These are phyloP conservation scores for Nothobranchius furzeri DNA, from an alignment of 2,113 vertebrate species.

Conservation along the genomic window DNA sequence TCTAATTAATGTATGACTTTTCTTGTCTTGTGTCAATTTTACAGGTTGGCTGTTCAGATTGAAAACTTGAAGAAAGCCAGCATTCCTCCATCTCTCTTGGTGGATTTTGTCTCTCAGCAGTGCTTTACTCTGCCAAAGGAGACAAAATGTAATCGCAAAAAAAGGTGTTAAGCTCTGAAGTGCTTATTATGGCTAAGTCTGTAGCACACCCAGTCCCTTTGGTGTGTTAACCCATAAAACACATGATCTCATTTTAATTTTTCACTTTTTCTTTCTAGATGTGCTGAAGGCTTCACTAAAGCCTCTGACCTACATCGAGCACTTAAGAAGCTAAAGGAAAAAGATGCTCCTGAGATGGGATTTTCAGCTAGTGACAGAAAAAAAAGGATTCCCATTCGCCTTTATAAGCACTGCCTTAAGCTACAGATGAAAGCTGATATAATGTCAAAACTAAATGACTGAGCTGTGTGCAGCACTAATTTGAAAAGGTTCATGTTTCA, in stretches of 20 bases:
- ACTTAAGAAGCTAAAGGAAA: constrained; percentile 62
- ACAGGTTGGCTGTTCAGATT: constrained; percentile 77
- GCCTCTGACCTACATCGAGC: constrained; percentile 64
- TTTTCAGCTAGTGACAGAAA: constrained; percentile 47
- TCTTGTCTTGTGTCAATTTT: constrained; percentile 7
- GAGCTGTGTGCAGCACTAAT: constrained; percentile 32
- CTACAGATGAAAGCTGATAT: constrained; percentile 40
- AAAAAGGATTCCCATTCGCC: constrained; percentile 59
- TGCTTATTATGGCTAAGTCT: constrained; percentile 14
- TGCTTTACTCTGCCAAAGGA: constrained; percentile 59
- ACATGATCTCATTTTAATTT: constrained; percentile 33
- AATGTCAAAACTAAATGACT: constrained; percentile 36
- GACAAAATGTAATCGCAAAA: constrained; percentile 47
- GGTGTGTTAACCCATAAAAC: neutral
- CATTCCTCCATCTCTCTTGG: constrained; percentile 47
- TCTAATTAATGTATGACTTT: no score
- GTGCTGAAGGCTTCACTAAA: constrained; percentile 59
- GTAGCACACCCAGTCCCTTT: neutral
- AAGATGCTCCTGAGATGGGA: constrained; percentile 35
- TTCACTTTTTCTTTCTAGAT: constrained; percentile 56
- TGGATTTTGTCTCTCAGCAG: constrained; percentile 53
- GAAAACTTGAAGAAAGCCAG: constrained; percentile 31
- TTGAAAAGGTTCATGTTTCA: constrained; percentile 32
- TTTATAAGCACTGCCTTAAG: constrained; percentile 72
- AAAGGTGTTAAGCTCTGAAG: constrained; percentile 50